Conservation (phyloP, 1,140 invertebrate species). For the Zaprionus nigranus region DNA sequence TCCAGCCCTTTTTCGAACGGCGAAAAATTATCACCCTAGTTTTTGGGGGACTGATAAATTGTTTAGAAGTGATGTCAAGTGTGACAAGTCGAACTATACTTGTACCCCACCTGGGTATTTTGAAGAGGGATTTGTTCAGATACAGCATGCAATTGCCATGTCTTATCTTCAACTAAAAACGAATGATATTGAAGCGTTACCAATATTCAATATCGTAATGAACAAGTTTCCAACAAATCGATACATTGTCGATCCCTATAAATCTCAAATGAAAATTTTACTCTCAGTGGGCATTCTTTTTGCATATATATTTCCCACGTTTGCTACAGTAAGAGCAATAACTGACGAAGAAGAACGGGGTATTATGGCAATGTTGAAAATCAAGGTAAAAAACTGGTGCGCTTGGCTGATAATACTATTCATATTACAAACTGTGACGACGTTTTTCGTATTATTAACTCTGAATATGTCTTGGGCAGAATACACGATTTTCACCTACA, state of each 20-base stretch:
- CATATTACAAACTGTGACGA: constrained; percentile 1
- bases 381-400: constrained; percentile 84
- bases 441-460: not conserved
- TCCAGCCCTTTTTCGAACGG: constrained; percentile 10
- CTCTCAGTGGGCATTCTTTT: constrained; percentile 25
- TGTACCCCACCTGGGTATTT: constrained; percentile 30
- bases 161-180: constrained; percentile 20
- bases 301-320: constrained; percentile 83
- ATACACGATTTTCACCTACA: constrained; percentile 13
- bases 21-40: not conserved
- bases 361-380: constrained; percentile 87
- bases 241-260: constrained; percentile 17
- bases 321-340: constrained; percentile 84
- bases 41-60: constrained; percentile 29
- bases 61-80: not conserved
- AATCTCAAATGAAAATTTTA: constrained; percentile 13
- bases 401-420: constrained; percentile 24
- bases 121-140: constrained; percentile 42
- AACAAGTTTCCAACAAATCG: constrained; percentile 27
- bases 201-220: constrained; percentile 13
- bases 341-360: constrained; percentile 58
- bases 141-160: constrained; percentile 51
- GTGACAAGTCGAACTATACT: not conserved
- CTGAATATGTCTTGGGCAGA: not conserved
- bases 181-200: too few species aligned